phyloP scores from a whole-genome alignment of 2,888 invertebrate genomes.

The Galerucella calmariensis region DNA sequence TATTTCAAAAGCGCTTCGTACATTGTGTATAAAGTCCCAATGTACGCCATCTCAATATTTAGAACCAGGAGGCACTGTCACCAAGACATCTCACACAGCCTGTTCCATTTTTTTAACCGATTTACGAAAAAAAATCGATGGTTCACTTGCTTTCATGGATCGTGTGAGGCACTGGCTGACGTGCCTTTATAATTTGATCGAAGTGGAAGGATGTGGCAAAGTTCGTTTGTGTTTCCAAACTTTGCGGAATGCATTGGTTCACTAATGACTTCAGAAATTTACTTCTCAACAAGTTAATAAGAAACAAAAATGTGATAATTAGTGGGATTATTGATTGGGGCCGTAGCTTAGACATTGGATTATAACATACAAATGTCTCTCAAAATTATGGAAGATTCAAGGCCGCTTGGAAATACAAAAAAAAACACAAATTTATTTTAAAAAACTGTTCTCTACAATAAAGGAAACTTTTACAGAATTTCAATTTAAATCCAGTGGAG shows the following conservation, averaged over 20 bases:
- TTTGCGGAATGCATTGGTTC: not conserved
- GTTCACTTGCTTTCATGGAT: conserved; percentile 13
- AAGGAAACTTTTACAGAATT: no score
- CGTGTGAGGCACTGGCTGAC: conserved; percentile 17
- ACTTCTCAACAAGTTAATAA: not conserved
- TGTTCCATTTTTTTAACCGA: conserved; percentile 8
- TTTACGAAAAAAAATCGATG: conserved; percentile 27
- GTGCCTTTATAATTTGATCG: not conserved
- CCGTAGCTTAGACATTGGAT: not conserved
- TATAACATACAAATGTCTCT: no score
- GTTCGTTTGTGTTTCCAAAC: not conserved
- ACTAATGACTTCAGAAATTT: not conserved
- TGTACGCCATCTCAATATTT: conserved; percentile 44
- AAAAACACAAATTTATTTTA: no score
- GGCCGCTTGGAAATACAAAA: no score
- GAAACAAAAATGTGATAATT: not conserved
- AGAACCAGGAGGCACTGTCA: conserved; percentile 51
- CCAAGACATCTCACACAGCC: conserved; percentile 28
- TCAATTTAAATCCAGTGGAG: no score
- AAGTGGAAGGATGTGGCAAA: conserved; percentile 2
- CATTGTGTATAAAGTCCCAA: not conserved
- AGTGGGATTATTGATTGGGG: not conserved
- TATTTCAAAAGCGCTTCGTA: not conserved
- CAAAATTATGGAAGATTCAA: no score
- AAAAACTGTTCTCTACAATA: no score